These are phyloP conservation scores for Coremacera marginata DNA, from an alignment of 2,888 invertebrate species.

Conservation along the genomic window DNA sequence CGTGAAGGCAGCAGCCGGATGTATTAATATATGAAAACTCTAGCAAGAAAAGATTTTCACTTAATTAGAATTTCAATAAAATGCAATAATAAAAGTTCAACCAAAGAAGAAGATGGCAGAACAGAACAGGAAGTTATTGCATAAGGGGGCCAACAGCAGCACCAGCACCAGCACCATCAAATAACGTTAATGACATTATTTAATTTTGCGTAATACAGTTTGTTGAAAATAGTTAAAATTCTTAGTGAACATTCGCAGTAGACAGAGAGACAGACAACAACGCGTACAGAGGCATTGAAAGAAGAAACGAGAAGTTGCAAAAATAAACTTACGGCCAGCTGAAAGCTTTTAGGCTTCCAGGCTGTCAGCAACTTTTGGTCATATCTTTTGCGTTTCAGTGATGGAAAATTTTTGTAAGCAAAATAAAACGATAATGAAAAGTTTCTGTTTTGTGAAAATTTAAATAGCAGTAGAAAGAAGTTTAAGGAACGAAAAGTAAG, in stretches of 20 bases:
- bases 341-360: no score
- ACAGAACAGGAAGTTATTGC: neutral
- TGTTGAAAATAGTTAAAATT: constrained; percentile 19
- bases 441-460: neutral
- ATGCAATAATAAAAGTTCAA: neutral
- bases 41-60: neutral
- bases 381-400: neutral
- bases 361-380: no score
- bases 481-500: neutral
- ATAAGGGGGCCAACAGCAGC: no score
- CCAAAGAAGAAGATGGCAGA: neutral
- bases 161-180: neutral
- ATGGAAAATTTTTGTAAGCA: neutral
- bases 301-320: no score
- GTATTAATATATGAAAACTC: neutral
- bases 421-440: neutral
- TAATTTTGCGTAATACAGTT: constrained; percentile 27
- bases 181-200: constrained; percentile 20
- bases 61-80: constrained; percentile 4
- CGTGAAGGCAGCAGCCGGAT: neutral
- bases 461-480: neutral
- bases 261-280: neutral
- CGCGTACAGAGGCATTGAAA: neutral
- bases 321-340: neutral
- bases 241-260: constrained; percentile 1